These are phyloP conservation scores for Stenoptilia bipunctidactyla DNA, from an alignment of 2,888 invertebrate species.

Conservation along the genomic window DNA sequence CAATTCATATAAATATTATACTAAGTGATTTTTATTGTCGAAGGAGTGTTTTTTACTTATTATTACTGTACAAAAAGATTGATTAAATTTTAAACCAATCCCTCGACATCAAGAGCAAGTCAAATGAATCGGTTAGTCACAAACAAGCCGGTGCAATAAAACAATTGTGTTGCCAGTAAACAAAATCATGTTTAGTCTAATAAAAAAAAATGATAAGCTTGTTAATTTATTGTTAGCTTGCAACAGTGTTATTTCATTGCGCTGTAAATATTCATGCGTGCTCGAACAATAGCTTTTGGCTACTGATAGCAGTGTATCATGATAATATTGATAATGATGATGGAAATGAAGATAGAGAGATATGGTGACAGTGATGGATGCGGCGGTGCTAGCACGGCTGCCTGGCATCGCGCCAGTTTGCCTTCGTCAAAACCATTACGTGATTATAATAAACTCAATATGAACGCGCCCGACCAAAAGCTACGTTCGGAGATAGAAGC, in stretches of 20 bases:
- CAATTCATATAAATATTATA: slow-evolving; percentile 19
- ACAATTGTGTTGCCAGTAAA: no score
- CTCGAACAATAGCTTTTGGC: slow-evolving; percentile 36
- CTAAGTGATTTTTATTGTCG: slow-evolving; percentile 37
- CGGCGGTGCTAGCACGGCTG: slow-evolving; percentile 17
- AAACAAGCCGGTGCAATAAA: slow-evolving; percentile 2
- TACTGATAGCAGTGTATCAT: not conserved
- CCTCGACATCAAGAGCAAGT: slow-evolving; percentile 63
- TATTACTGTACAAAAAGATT: slow-evolving; percentile 24
- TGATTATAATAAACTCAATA: not conserved
- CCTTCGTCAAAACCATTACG: no score
- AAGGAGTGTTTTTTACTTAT: slow-evolving; percentile 43
- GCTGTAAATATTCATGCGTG: slow-evolving; percentile 8
- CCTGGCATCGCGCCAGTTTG: slow-evolving; percentile 27
- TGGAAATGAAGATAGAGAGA: slow-evolving; percentile 8
- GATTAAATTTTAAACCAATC: slow-evolving; percentile 23
- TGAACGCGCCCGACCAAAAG: not conserved
- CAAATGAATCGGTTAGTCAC: slow-evolving; percentile 47
- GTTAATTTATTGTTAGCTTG: slow-evolving; percentile 1
- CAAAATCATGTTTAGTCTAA: no score
- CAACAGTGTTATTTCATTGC: slow-evolving; percentile 13
- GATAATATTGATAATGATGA: not conserved
- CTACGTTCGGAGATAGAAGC: slow-evolving; percentile 1
- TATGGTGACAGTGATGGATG: slow-evolving; percentile 36
- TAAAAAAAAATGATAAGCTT: no score